These are phyloP conservation scores for Cloeon dipterum DNA, from an alignment of 2,888 invertebrate genomes.

Conservation along the genomic window DNA sequence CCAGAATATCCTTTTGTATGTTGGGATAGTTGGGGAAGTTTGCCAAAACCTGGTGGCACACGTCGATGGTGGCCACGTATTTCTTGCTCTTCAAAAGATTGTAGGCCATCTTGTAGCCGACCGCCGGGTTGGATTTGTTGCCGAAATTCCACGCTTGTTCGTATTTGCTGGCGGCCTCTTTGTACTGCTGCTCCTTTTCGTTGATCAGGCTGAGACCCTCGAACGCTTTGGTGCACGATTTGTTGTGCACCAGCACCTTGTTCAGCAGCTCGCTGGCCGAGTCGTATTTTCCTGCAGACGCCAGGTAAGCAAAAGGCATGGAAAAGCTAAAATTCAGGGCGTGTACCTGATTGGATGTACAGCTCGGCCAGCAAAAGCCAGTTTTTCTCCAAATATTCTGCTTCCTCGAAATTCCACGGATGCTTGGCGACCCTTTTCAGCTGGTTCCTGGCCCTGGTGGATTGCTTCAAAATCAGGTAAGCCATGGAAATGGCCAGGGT, in stretches of 20 bases:
- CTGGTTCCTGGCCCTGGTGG: slow-evolving; percentile 76
- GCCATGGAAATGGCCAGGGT: slow-evolving; percentile 67
- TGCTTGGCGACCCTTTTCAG: slow-evolving; percentile 69
- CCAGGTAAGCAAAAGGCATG: too few relatives aligned
- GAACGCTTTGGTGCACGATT: slow-evolving; percentile 74
- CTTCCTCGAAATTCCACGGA: slow-evolving; percentile 84
- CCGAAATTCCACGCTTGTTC: slow-evolving; percentile 69
- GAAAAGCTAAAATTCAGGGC: too few relatives aligned
- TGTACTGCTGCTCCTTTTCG: slow-evolving; percentile 81
- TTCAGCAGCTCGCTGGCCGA: slow-evolving; percentile 62
- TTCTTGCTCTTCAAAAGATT: slow-evolving; percentile 73
- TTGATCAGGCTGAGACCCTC: slow-evolving; percentile 68
- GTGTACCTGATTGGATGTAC: slow-evolving; percentile 63
- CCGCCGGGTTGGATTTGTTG: slow-evolving; percentile 54
- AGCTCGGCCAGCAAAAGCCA: slow-evolving; percentile 88
- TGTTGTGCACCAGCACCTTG: slow-evolving; percentile 56
- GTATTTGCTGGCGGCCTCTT: slow-evolving; percentile 61
- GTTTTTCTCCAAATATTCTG: slow-evolving; percentile 84
- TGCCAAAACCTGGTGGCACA: slow-evolving; percentile 61
- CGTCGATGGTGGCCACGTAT: slow-evolving; percentile 78
- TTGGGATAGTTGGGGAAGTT: slow-evolving; percentile 73
- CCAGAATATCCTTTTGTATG: slow-evolving; percentile 79
- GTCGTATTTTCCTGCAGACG: slow-evolving; percentile 53
- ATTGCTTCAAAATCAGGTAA: slow-evolving; percentile 72
- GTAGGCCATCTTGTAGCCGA: slow-evolving; percentile 85